These are phyloP conservation scores for Hypotaenidia okinawae DNA, from an alignment of 2,797 vertebrate genomes.

Conservation along the genomic window DNA sequence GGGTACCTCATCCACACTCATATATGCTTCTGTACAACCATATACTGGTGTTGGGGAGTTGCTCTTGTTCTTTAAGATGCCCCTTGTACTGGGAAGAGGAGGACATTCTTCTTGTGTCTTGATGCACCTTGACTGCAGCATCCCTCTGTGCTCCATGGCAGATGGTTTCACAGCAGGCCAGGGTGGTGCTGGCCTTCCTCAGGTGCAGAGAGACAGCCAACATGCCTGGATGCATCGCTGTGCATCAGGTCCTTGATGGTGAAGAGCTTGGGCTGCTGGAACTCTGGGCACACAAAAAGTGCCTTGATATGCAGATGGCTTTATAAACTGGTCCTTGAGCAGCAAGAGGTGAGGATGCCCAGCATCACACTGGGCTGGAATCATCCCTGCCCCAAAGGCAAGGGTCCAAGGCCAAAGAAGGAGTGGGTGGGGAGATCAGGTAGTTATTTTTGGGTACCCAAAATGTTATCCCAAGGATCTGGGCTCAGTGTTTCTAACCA, in stretches of 20 bases:
- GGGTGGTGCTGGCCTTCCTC: not conserved
- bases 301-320: not conserved
- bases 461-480: not conserved
- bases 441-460: not conserved
- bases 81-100: not conserved
- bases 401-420: no score
- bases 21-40: not conserved
- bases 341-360: not conserved
- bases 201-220: not conserved
- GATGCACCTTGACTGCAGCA: not conserved
- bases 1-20: not conserved
- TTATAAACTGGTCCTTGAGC: not conserved
- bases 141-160: not conserved
- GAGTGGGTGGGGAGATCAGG: not conserved
- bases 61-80: not conserved
- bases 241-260: fast-evolving
- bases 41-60: no score
- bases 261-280: not conserved
- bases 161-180: not conserved
- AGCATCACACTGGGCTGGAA: not conserved
- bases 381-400: not conserved
- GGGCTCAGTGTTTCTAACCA: not conserved
- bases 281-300: not conserved
- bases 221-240: not conserved
- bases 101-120: no score